Conservation (phyloP, 2,888 invertebrate species). For the Erynnis tages region DNA sequence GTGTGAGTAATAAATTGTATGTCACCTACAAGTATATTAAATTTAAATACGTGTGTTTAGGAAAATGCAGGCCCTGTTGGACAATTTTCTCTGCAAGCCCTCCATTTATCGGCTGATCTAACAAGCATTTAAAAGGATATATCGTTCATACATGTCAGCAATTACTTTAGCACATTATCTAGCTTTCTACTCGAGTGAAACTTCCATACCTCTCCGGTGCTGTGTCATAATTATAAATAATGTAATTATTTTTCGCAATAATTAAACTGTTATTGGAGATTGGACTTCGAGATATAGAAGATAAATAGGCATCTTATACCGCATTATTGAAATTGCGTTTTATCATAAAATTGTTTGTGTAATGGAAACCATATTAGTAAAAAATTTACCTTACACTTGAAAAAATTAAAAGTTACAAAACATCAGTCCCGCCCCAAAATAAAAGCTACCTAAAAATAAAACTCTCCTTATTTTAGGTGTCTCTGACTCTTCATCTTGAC, state of each 20-base stretch:
- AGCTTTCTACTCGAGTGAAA: constrained; percentile 30
- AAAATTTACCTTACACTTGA: too few relatives aligned
- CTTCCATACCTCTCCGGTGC: constrained; percentile 11
- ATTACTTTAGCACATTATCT: constrained; percentile 35
- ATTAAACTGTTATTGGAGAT: neutral
- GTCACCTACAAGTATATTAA: neutral
- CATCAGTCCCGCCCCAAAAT: too few relatives aligned
- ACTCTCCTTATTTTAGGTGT: too few relatives aligned
- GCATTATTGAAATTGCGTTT: neutral
- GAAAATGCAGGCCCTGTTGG: constrained; percentile 29
- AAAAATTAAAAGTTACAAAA: too few relatives aligned
- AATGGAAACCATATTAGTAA: too few relatives aligned
- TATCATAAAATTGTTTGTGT: too few relatives aligned
- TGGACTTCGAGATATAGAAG: neutral
- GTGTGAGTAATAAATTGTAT: neutral
- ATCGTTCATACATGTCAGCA: constrained; percentile 55
- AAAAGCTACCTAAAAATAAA: too few relatives aligned
- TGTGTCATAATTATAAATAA: constrained; percentile 21
- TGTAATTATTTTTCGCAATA: constrained; percentile 4
- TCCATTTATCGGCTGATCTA: constrained; percentile 42
- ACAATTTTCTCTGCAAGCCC: constrained; percentile 43
- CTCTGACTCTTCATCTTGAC: too few relatives aligned
- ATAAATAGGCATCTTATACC: neutral
- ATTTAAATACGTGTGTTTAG: constrained; percentile 14
- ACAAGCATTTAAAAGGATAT: constrained; percentile 57